These are phyloP conservation scores for Petrocephalus microphthalmus DNA, from an alignment of 2,113 vertebrate genomes.

Conservation along the genomic window DNA sequence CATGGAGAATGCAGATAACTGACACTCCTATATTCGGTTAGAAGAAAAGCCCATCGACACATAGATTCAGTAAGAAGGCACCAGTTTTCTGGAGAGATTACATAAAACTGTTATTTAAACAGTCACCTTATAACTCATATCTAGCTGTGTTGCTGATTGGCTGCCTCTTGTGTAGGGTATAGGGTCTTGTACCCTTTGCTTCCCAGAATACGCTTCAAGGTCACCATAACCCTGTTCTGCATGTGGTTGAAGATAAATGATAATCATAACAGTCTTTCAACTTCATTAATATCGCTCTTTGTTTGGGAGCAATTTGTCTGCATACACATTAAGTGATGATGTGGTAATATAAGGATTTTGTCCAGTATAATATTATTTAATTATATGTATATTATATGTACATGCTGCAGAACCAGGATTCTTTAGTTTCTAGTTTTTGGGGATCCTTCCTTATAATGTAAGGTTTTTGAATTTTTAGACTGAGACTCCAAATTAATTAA, in stretches of 20 bases:
- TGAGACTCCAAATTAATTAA: not conserved
- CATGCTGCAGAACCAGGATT: not conserved
- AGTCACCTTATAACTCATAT: slow-evolving; percentile 2
- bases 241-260: not conserved
- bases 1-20: not conserved
- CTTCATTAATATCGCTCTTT: not conserved
- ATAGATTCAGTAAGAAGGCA: not conserved
- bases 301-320: not conserved
- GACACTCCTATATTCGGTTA: not conserved
- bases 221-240: not conserved
- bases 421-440: not conserved
- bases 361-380: not conserved
- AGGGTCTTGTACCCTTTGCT: not conserved
- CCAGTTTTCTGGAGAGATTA: not conserved
- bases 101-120: not conserved
- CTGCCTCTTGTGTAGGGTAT: not conserved
- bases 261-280: not conserved
- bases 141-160: not conserved
- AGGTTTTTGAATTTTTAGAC: not conserved
- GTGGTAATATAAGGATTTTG: not conserved
- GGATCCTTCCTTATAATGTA: not conserved
- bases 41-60: not conserved
- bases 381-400: not conserved
- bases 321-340: not conserved
- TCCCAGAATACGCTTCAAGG: not conserved